Conservation (phyloP, 1,140 invertebrate species). For the Drosophila santomea region DNA sequence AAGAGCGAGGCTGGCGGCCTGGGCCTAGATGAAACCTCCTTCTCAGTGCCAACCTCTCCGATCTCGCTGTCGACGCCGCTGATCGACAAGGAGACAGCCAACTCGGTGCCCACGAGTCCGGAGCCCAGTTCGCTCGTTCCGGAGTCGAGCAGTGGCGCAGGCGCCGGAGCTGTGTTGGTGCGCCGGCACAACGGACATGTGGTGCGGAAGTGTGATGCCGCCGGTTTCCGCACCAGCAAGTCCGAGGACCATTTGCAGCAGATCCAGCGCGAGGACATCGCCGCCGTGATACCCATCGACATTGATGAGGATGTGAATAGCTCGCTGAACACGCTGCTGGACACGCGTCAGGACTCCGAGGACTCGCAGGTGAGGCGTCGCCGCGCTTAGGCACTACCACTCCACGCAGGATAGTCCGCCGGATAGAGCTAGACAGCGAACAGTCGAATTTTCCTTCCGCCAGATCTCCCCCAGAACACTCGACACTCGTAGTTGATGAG, state of each 20-base stretch:
- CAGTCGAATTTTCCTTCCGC: slow-evolving; percentile 35
- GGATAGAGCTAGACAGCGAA: slow-evolving; percentile 22
- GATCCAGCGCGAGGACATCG: slow-evolving; percentile 82
- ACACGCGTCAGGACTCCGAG: slow-evolving; percentile 90
- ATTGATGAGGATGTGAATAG: slow-evolving; percentile 97
- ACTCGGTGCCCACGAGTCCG: slow-evolving; percentile 93
- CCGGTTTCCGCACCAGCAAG: slow-evolving; percentile 90
- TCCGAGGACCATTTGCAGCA: slow-evolving; percentile 94
- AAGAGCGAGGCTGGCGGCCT: slow-evolving; percentile 66
- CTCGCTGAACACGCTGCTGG: slow-evolving; percentile 94
- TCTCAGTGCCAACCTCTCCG: slow-evolving; percentile 83
- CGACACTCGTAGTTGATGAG: slow-evolving; percentile 42
- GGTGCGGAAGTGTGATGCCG: slow-evolving; percentile 81
- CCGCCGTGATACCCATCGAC: slow-evolving; percentile 92
- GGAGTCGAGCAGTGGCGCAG: slow-evolving; percentile 76
- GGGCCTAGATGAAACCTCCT: slow-evolving; percentile 79
- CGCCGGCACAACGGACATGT: slow-evolving; percentile 74
- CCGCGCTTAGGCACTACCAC: not conserved
- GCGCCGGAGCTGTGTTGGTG: slow-evolving; percentile 84
- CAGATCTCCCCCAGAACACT: slow-evolving; percentile 38
- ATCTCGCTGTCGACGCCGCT: slow-evolving; percentile 80
- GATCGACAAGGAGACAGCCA: slow-evolving; percentile 85
- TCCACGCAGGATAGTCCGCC: slow-evolving; percentile 6
- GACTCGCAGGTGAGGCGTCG: slow-evolving; percentile 81
- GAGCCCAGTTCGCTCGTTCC: slow-evolving; percentile 86